Evolutionary conservation across 2,888 invertebrate genomes (phyloP), one percentile per base, ranked within the genome.

Genomic region (Marasmarcha lunaedactyla): DNA sequence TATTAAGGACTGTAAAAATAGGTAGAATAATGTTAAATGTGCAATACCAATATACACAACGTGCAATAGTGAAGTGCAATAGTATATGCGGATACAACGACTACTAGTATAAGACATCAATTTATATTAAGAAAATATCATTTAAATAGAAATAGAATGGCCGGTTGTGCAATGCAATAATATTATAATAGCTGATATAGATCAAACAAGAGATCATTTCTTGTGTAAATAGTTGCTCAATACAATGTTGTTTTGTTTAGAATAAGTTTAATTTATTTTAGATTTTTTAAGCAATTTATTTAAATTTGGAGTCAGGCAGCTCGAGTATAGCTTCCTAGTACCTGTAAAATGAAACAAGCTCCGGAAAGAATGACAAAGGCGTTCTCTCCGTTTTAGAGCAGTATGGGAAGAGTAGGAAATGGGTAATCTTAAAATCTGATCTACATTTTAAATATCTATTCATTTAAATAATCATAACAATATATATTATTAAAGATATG

Each of bases 161-260:
- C 81, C 81, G 81, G 81, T 66, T 54, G 81, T 81, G 81, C 81
- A 81, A 81, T 81, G 71, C 76, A 81, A 81, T 68, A 69, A 62
- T 76, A 77, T 34, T 34, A 33, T 36, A 14, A 33, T n/a, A n/a
- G n/a, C 20, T 20, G 20, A 20, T 20, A 20, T 5, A 20, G 20
- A 20, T 20, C 20, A 20, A 20, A 20, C 3, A 20, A 3, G 20
- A n/a, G n/a, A n/a, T n/a, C n/a, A n/a, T n/a, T n/a, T n/a, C n/a
- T n/a, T n/a, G n/a, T 43, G 37, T 43, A 43, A 37, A 40, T 39
- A 37, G n/a, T 10, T 34, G 26, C 9, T 35, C 3, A 11, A 14
- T 5, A 34, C 13, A 39, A 26, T 5, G 5, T 7, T 5, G 26
- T 25, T 25, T 10, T n/a, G n/a, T n/a, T n/a, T n/a, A n/a, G n/a